Percentiles rank a stretch among this genome's conserved stretches.
These are phyloP conservation scores for Belonocnema kinseyi DNA, from an alignment of 1,140 invertebrate species.

Conservation along the genomic window DNA sequence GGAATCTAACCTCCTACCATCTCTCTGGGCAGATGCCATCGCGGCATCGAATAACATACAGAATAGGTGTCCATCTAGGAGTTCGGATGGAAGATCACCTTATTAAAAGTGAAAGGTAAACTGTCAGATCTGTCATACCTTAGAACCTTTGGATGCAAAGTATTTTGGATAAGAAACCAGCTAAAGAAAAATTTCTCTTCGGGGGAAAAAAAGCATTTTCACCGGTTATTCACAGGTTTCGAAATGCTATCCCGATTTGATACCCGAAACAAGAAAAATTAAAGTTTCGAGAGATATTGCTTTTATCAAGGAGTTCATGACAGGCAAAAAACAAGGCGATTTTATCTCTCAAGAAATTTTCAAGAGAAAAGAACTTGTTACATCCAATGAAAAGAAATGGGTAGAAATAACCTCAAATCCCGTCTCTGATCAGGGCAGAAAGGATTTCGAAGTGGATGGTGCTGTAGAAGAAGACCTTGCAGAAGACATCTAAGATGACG, in stretches of 20 bases:
- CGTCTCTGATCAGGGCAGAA: too few relatives aligned
- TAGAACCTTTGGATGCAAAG: conserved; percentile 58
- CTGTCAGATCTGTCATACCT: conserved; percentile 51
- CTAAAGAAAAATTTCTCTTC: conserved; percentile 47
- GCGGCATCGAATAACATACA: not conserved
- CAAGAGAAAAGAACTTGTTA: too few relatives aligned
- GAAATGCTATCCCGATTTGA: conserved; percentile 55
- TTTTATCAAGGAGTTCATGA: too few relatives aligned
- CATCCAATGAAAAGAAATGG: too few relatives aligned
- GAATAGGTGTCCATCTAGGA: not conserved
- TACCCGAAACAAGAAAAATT: conserved; percentile 51
- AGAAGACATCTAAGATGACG: too few relatives aligned
- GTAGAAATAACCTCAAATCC: too few relatives aligned
- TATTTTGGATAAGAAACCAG: conserved; percentile 37
- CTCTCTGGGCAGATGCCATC: not conserved
- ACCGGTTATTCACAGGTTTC: conserved; percentile 49
- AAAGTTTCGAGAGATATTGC: conserved; percentile 54
- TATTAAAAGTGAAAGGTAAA: conserved; percentile 53
- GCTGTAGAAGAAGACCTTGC: too few relatives aligned
- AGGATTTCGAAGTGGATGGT: too few relatives aligned
- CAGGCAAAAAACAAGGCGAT: too few relatives aligned
- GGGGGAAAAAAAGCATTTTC: conserved; percentile 45
- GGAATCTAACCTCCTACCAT: not conserved
- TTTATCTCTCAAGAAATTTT: too few relatives aligned
- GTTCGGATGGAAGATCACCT: conserved; percentile 19